These are phyloP conservation scores for Lineus longissimus DNA, from an alignment of 1,140 invertebrate genomes.

Conservation along the genomic window DNA sequence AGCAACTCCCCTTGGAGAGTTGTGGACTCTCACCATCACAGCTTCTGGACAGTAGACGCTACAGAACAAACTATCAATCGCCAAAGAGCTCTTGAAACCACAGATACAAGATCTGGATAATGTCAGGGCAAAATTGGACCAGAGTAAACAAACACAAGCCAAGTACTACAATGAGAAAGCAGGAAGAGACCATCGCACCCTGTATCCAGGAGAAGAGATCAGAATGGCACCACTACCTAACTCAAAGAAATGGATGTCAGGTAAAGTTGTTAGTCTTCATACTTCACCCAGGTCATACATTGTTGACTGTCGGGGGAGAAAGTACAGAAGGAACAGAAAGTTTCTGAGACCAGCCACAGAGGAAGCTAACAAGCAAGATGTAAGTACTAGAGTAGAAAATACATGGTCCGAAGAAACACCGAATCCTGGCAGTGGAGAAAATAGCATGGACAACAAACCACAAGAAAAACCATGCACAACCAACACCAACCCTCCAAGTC, in stretches of 20 bases:
- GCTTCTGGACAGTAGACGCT: conserved; percentile 25
- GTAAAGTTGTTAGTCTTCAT: background rate
- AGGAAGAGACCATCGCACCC: too few species aligned
- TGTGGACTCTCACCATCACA: conserved; percentile 26
- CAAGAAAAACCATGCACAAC: too few species aligned
- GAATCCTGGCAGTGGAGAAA: too few species aligned
- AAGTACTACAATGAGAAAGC: conserved; percentile 14
- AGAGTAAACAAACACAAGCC: conserved; percentile 18
- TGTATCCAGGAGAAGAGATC: background rate
- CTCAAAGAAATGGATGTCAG: conserved; percentile 1
- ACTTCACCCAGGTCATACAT: conserved; percentile 1
- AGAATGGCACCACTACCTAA: background rate
- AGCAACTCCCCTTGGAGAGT: conserved; percentile 22
- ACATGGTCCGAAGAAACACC: too few species aligned
- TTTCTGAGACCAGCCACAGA: too few species aligned
- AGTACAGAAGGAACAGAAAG: too few species aligned
- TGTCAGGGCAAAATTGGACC: conserved; percentile 16
- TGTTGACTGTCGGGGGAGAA: background rate
- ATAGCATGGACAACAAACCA: too few species aligned
- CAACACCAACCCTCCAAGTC: too few species aligned
- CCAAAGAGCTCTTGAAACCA: conserved; percentile 19
- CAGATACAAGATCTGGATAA: conserved; percentile 8
- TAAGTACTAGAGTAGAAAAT: too few species aligned
- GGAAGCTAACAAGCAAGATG: too few species aligned
- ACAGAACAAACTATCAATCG: conserved; percentile 20